Base-by-base conservation (phyloP, 2,888 invertebrate species). In the Drosophila birchii region DNA sequence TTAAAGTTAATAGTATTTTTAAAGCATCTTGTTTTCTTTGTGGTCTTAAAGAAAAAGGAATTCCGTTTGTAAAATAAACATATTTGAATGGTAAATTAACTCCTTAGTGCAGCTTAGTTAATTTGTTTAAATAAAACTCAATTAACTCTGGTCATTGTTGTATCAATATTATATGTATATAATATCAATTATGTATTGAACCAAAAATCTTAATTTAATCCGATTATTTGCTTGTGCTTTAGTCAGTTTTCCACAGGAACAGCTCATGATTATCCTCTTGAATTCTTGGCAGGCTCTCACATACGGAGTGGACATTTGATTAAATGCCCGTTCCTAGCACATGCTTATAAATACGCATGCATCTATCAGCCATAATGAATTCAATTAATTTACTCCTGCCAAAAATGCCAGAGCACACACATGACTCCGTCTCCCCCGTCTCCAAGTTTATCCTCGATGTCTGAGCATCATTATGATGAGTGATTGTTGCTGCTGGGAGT, bases 371-470 rank as follows among this genome's bases (percentile, higher is more conserved):
- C 79, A 80, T 85, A 86, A 86, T 86, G 85, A 86, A 86, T 83
- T 86, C 87, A 85, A 86, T 86, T 86, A 86, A 86, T 86, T 86
- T 85, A 79, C 83, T 86, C 68, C 58, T 77, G 69, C 77, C 81
- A 76, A 81, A 82, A 68, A 66, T 58, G 26, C 49, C 18, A 12
- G 26, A 55, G 32, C 32, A 18, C 43, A 53, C 60, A 38, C 26
- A n/a, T n/a, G n/a, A n/a, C n/a, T n/a, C n/a, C n/a, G n/a, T n/a
- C n/a, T n/a, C n/a, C n/a, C n/a, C 26, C 44, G 47, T 45, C 32
- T 55, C 49, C 36, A 59, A 36, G 56, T 67, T 67, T 59, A 68
- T 80, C 67, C 69, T 26, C 63, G 44, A 69, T 70, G 85, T 82
- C 84, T 82, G 59, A 71, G 78, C 81, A 73, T 79, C 78, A 81